Base-by-base conservation (phyloP, 1,140 invertebrate species). In the Onthophagus taurus region DNA sequence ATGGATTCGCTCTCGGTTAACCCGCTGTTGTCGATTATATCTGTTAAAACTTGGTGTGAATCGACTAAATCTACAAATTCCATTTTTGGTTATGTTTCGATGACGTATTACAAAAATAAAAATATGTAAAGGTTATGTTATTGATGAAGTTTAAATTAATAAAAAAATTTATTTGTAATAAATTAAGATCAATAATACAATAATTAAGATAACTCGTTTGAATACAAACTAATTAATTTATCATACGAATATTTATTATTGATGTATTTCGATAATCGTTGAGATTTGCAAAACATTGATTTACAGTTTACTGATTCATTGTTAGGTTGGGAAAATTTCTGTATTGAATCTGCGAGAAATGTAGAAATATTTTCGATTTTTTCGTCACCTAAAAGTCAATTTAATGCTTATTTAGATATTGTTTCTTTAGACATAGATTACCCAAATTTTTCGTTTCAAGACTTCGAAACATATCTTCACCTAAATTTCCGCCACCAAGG, bases 1-100 rank as follows among this genome's bases (percentile, higher is more conserved):
- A 61, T 47, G 12, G 52, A 54, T 33, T 42, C 29, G 47, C 58
- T 54, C 36, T 50, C 45, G 31, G 52, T 43, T 31, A 45, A 30
- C 2, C 34, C 47, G 16, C 33, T 45, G 29, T 33, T 38, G 2
- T 14, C 4, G 11, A 51, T 38, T n/a, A 41, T 34, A 1, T 20
- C 20, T 9, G 24, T 20, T n/a, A 51, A 13, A 2, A 33, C 19
- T 9, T 51, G 39, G 39, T 48, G 36, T 2, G 49, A 51, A 36
- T 39, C 29, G 23, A 48, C 34, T 4, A 44, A 26, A 17, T 38
- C 23, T 24, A 35, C 31, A 20, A 23, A 31, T 16, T 41, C 36
- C 35, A 37, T 26, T 26, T 26, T 26, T 26, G 6, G 23, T 26
- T n/a, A n/a, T n/a, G n/a, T n/a, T n/a, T n/a, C n/a, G n/a, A n/a